Conservation (phyloP, 2,113 vertebrate species). For the Chrysochloris asiatica region DNA sequence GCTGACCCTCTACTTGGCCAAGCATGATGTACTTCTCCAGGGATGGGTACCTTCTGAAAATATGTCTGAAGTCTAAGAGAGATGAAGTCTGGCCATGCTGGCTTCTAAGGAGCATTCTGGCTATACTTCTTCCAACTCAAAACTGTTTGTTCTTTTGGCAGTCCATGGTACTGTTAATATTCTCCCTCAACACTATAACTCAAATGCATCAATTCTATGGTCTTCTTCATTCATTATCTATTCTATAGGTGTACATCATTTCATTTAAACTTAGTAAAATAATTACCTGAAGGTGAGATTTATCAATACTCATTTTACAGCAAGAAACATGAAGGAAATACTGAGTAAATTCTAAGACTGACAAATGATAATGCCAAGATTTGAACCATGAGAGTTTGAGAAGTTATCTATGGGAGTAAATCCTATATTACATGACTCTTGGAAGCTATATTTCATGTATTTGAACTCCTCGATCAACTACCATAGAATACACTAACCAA, state of each 20-base stretch:
- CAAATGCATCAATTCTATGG: too few relatives aligned
- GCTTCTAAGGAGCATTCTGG: too few relatives aligned
- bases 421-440: not conserved
- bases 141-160: too few relatives aligned
- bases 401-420: not conserved
- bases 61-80: too few relatives aligned
- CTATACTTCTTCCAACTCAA: too few relatives aligned
- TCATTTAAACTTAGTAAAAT: not conserved
- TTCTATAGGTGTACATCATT: not conserved
- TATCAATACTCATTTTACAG: not conserved
- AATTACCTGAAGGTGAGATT: not conserved
- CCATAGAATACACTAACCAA: not conserved
- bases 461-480: not conserved
- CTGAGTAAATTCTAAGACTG: constrained; percentile 3
- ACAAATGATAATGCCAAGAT: not conserved
- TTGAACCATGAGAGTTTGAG: not conserved
- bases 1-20: too few relatives aligned
- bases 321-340: not conserved
- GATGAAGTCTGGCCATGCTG: too few relatives aligned
- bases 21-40: too few relatives aligned
- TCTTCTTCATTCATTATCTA: too few relatives aligned
- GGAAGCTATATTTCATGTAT: not conserved
- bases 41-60: too few relatives aligned
- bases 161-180: too few relatives aligned
- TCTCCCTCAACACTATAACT: too few relatives aligned